Evolutionary conservation across 2,888 invertebrate genomes (phyloP).

Genomic region (Meiosimyza decipiens): DNA sequence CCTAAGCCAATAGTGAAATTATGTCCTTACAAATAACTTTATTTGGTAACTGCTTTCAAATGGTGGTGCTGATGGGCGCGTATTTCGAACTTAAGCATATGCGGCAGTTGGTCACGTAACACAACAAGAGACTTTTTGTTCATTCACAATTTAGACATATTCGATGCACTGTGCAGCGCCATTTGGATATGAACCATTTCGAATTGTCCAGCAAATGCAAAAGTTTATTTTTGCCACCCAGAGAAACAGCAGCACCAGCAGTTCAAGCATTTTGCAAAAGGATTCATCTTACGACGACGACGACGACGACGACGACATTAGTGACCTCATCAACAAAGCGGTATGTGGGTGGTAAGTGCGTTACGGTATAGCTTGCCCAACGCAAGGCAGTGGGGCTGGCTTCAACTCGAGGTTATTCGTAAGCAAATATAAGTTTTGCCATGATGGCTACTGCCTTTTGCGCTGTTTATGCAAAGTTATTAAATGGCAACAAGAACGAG

Average conservation of each 20-base stretch:
- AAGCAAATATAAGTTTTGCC: slow-evolving; percentile 33
- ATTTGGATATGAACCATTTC: not conserved
- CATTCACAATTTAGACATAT: too few species aligned
- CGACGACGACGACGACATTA: slow-evolving; percentile 59
- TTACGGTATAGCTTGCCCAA: not conserved
- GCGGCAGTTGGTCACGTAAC: too few species aligned
- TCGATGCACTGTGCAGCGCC: not conserved
- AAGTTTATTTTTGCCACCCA: slow-evolving; percentile 59
- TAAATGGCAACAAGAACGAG: not conserved
- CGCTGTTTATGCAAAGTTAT: slow-evolving; percentile 34
- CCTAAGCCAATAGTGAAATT: too few species aligned
- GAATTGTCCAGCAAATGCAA: slow-evolving; percentile 30
- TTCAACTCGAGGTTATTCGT: slow-evolving; percentile 19
- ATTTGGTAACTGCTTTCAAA: too few species aligned
- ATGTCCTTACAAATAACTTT: too few species aligned
- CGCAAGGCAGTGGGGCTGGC: not conserved
- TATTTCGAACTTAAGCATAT: too few species aligned
- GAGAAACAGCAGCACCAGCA: slow-evolving; percentile 11
- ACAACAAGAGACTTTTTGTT: too few species aligned
- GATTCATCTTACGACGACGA: slow-evolving; percentile 62
- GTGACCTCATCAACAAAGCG: slow-evolving; percentile 37
- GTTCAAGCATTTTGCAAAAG: slow-evolving; percentile 57
- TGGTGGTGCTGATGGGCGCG: too few species aligned
- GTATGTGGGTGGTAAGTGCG: slow-evolving; percentile 23
- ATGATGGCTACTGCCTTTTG: slow-evolving; percentile 20